Conservation (phyloP, 2,888 invertebrate species). For the Agrochola macilenta region DNA sequence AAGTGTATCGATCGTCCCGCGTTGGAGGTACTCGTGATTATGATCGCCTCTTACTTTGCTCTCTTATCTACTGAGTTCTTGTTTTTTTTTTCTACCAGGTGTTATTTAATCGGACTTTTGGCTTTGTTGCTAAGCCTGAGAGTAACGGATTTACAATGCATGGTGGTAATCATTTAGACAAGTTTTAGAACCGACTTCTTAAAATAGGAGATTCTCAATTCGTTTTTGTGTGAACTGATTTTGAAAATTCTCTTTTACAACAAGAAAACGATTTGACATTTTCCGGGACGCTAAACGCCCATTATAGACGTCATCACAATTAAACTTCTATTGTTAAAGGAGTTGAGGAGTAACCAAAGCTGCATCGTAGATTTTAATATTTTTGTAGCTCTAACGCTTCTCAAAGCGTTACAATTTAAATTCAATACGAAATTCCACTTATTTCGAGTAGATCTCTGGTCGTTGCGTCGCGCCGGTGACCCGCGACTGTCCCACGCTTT, state of each 20-base stretch:
- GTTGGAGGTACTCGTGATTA: constrained; percentile 69
- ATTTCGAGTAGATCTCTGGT: constrained; percentile 69
- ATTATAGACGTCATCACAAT: too few species aligned
- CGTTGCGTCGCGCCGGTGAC: constrained; percentile 66
- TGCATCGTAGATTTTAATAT: background rate
- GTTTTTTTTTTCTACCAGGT: constrained; percentile 58
- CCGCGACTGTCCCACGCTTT: constrained; percentile 80
- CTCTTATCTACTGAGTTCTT: constrained; percentile 66
- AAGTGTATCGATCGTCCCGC: constrained; percentile 79
- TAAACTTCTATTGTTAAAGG: too few species aligned
- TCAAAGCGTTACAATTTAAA: constrained; percentile 24
- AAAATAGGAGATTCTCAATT: too few species aligned
- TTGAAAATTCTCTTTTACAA: too few species aligned
- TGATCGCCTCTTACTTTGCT: constrained; percentile 71
- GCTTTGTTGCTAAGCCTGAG: constrained; percentile 44
- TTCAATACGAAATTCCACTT: constrained; percentile 62
- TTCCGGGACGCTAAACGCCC: too few species aligned
- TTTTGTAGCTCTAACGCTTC: constrained; percentile 5
- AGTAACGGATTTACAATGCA: constrained; percentile 16
- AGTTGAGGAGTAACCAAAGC: constrained; percentile 1
- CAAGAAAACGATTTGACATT: background rate
- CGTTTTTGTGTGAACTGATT: too few species aligned
- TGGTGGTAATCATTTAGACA: background rate
- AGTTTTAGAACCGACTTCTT: background rate
- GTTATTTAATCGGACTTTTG: constrained; percentile 48